Conservation (phyloP, 2,797 vertebrate genomes). For the Molossus alvarezi region DNA sequence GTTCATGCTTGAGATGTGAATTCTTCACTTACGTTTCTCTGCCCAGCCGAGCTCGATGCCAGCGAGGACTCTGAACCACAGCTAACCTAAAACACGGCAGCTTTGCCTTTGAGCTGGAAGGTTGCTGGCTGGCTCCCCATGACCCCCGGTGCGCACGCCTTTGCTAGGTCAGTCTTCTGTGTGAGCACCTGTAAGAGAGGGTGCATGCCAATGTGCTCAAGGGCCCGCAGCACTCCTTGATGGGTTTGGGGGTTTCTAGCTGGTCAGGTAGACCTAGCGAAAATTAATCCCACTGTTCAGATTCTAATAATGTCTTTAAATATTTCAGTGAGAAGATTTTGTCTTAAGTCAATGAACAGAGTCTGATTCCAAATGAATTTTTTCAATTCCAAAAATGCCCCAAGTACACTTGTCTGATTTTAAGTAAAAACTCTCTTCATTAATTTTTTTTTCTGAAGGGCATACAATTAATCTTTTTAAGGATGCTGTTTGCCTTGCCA, state of each 20-base stretch:
- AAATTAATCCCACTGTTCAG: slow-evolving; percentile 55
- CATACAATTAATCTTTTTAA: background rate
- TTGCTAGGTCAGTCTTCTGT: background rate
- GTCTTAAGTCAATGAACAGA: background rate
- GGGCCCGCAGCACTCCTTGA: background rate
- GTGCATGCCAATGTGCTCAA: background rate
- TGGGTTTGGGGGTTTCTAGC: slow-evolving; percentile 10
- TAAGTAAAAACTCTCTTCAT: background rate
- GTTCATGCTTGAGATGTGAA: background rate
- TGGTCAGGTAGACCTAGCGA: background rate
- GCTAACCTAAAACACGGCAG: background rate
- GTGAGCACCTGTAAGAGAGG: background rate
- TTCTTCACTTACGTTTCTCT: background rate
- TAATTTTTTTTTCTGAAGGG: background rate
- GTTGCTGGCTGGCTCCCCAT: background rate
- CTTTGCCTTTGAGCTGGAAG: background rate
- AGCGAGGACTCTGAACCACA: background rate
- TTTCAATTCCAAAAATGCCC: background rate
- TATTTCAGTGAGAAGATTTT: slow-evolving; percentile 32
- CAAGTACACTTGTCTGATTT: background rate
- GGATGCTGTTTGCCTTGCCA: slow-evolving; percentile 19
- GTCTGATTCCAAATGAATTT: slow-evolving; percentile 31
- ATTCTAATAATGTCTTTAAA: slow-evolving; percentile 48
- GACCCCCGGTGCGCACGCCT: background rate
- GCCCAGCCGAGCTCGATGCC: background rate